These are phyloP conservation scores for Tenthredo notha DNA, from an alignment of 2,888 invertebrate species.

Conservation along the genomic window DNA sequence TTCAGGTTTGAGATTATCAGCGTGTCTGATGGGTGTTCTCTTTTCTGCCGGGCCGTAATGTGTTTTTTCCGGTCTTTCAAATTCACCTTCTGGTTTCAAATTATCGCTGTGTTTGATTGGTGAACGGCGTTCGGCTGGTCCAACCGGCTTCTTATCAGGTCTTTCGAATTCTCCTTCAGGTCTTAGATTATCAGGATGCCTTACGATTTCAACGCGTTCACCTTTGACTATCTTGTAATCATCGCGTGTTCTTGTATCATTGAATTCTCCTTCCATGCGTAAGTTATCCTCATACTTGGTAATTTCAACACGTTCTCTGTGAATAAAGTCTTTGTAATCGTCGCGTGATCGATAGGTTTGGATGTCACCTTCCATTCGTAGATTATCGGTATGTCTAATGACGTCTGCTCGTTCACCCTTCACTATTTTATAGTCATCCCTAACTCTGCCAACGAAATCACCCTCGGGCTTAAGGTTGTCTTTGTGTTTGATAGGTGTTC, in stretches of 20 bases:
- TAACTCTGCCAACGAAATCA: constrained; percentile 81
- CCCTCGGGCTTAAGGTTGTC: constrained; percentile 83
- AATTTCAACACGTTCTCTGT: constrained; percentile 78
- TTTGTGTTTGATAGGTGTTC: constrained; percentile 80
- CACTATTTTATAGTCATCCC: constrained; percentile 79
- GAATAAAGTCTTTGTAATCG: constrained; percentile 81
- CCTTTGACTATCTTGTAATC: constrained; percentile 81
- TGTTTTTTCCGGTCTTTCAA: constrained; percentile 74
- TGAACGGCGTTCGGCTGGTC: constrained; percentile 69
- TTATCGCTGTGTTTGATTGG: constrained; percentile 80
- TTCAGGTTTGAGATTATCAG: constrained; percentile 82
- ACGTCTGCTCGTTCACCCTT: constrained; percentile 74
- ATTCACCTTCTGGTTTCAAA: constrained; percentile 79
- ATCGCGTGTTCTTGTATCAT: constrained; percentile 80
- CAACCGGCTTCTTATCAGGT: constrained; percentile 71
- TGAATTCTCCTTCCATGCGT: constrained; percentile 83
- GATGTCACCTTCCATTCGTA: constrained; percentile 75
- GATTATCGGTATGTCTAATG: constrained; percentile 63
- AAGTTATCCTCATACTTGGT: constrained; percentile 78
- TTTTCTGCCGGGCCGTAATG: constrained; percentile 77
- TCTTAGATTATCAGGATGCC: constrained; percentile 80
- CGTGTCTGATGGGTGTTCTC: constrained; percentile 78
- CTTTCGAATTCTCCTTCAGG: constrained; percentile 76
- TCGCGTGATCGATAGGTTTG: constrained; percentile 80
- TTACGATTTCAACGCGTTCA: constrained; percentile 79